Evolutionary conservation across 2,113 vertebrate species (phyloP), one percentile per base, ranked within the genome.

Genomic region (Empidonax alnorum): DNA sequence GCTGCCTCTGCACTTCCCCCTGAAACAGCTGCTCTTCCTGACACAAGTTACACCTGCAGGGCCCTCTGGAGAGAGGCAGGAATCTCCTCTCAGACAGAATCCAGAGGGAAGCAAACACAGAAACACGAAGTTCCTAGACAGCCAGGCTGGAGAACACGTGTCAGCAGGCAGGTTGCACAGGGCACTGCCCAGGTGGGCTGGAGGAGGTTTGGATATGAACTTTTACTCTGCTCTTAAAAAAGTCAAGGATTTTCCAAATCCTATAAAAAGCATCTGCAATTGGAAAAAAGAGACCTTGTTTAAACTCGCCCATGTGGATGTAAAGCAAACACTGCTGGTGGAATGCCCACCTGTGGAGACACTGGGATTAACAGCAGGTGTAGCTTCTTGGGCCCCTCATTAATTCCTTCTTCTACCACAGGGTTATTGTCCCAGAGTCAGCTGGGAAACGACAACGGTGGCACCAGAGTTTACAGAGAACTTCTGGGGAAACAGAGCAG

Each of bases 151-250:
- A 41, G 39, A 41, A 12, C 49, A 33, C 0, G 2, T 22, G 39
- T 8, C 22, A 68, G 11, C 30, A 46, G 47, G 30, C 58, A 85
- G 59, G 17, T 30, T 42, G 69, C 65, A 50, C 3, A n/a, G 35
- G 2, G 31, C 44, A 27, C 3, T 62, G 27, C 31, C 19, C 37
- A 73, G 33, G 76, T 3, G 0, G 31, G 49, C 23, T 35, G 19
- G 20, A 86, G 41, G 23, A 61, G 10, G 44, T 31, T 67, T 71
- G 55, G 71, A 47, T 13, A 46, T 63, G 72, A 23, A 77, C 16
- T 22, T 96, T 94, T 96, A 95, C 94, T 96, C 28, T 69, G 30
- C 14, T 41, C n/a, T 84, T 67, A 47, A 37, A 31, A 74, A 73
- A 47, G 8, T 16, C 25, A 82, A 78, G 10, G 25, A 21, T 61